These are phyloP conservation scores for Poecilus cupreus DNA, from an alignment of 2,888 invertebrate species.

Conservation along the genomic window DNA sequence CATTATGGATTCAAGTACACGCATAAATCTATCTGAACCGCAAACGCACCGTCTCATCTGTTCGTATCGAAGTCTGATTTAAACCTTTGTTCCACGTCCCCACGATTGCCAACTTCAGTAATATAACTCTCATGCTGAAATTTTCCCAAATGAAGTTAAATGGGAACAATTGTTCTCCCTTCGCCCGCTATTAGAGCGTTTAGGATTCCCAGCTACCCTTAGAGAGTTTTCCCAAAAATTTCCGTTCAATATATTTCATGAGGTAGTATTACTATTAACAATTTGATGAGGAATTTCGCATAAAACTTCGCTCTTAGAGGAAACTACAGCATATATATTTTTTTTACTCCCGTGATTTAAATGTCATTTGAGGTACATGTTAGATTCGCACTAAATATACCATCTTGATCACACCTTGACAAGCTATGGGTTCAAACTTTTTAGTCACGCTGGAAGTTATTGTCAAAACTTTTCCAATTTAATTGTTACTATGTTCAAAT, in stretches of 20 bases:
- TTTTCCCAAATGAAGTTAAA: slow-evolving; percentile 28
- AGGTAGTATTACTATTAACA: neutral
- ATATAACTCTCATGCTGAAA: neutral
- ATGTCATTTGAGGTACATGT: no score
- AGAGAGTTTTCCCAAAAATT: neutral
- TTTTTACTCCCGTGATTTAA: no score
- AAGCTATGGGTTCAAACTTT: no score
- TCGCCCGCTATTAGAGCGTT: neutral
- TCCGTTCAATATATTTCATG: neutral
- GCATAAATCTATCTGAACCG: neutral
- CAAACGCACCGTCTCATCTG: neutral
- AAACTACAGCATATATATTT: no score
- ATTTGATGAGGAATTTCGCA: no score
- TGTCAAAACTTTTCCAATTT: no score
- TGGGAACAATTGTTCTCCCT: slow-evolving; percentile 10
- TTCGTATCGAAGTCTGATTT: neutral
- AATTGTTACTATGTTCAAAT: no score
- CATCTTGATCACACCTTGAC: no score
- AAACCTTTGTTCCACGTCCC: neutral
- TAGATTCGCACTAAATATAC: no score
- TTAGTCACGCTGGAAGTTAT: no score
- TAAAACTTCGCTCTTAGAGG: no score
- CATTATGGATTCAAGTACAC: neutral
- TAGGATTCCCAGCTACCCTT: neutral
- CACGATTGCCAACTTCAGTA: neutral